phyloP scores from a whole-genome alignment of 2,888 invertebrate genomes.

The Lomographa bimaculata region DNA sequence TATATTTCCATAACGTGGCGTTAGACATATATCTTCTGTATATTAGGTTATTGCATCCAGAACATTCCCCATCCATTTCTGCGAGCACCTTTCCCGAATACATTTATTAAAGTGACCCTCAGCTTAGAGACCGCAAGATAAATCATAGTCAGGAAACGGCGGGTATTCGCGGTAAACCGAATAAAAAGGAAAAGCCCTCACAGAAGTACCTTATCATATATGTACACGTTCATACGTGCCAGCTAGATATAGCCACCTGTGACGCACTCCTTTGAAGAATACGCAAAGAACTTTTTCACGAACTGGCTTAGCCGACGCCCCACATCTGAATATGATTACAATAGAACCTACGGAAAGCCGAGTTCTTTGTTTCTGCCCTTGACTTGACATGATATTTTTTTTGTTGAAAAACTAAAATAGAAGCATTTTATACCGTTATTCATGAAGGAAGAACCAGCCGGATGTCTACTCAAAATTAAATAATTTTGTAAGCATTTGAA shows the following conservation, averaged over 20 bases:
- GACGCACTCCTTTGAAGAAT: conserved; percentile 18
- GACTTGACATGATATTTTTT: not conserved
- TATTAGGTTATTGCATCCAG: conserved; percentile 71
- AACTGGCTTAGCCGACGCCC: conserved; percentile 12
- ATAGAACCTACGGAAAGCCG: conserved; percentile 6
- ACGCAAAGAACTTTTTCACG: conserved; percentile 16
- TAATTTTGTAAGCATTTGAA: too few species aligned
- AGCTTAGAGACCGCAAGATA: conserved; percentile 74
- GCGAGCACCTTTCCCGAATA: conserved; percentile 73
- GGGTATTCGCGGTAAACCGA: conserved; percentile 67
- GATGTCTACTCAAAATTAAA: too few species aligned
- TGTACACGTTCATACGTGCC: conserved; percentile 21
- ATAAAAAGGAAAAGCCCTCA: conserved; percentile 62
- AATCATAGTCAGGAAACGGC: conserved; percentile 79
- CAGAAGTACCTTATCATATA: conserved; percentile 45
- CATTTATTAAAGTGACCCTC: conserved; percentile 82
- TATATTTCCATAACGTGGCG: conserved; percentile 36
- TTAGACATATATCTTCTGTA: conserved; percentile 54
- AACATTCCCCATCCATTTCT: conserved; percentile 69
- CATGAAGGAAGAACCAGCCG: too few species aligned
- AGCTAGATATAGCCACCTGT: conserved; percentile 22
- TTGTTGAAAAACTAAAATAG: too few species aligned
- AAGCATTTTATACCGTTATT: too few species aligned
- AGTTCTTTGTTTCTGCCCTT: not conserved
- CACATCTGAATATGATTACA: conserved; percentile 21